Evolutionary conservation across 1,140 invertebrate genomes (phyloP).

Genomic region (Spodoptera litura): DNA sequence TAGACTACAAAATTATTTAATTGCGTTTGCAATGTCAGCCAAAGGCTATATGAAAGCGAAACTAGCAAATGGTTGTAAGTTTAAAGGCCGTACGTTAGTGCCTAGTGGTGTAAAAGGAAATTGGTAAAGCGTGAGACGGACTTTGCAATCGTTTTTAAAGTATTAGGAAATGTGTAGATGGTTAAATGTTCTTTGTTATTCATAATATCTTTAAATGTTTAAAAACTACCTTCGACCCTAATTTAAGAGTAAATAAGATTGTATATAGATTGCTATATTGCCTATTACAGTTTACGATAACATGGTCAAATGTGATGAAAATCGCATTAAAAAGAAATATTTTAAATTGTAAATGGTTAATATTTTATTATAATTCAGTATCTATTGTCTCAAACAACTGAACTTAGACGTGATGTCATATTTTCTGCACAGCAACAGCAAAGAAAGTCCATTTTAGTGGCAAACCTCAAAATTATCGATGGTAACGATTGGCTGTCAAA

Average conservation of each 20-base stretch:
- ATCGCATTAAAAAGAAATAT: too few species aligned
- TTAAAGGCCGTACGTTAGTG: slow-evolving; percentile 9
- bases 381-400: neutral
- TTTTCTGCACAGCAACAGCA: neutral
- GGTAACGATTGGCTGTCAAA: slow-evolving; percentile 17
- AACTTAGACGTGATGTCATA: neutral
- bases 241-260: neutral
- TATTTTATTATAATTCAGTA: neutral
- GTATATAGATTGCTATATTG: too few species aligned
- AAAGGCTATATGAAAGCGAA: slow-evolving; percentile 43
- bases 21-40: slow-evolving; percentile 37
- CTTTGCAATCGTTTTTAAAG: neutral
- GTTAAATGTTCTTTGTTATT: too few species aligned
- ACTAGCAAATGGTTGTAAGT: slow-evolving; percentile 15
- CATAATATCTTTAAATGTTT: too few species aligned
- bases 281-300: neutral
- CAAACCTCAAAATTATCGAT: slow-evolving; percentile 6
- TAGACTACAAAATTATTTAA: slow-evolving; percentile 46
- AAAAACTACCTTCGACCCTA: too few species aligned
- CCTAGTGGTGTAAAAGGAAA: neutral
- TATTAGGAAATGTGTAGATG: neutral
- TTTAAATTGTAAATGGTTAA: too few species aligned
- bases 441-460: slow-evolving; percentile 6
- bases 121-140: neutral
- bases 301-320: neutral